Evolutionary conservation across 2,888 invertebrate genomes (phyloP), one percentile per base, ranked within the genome.

Genomic region (Ametastegia equiseti): DNA sequence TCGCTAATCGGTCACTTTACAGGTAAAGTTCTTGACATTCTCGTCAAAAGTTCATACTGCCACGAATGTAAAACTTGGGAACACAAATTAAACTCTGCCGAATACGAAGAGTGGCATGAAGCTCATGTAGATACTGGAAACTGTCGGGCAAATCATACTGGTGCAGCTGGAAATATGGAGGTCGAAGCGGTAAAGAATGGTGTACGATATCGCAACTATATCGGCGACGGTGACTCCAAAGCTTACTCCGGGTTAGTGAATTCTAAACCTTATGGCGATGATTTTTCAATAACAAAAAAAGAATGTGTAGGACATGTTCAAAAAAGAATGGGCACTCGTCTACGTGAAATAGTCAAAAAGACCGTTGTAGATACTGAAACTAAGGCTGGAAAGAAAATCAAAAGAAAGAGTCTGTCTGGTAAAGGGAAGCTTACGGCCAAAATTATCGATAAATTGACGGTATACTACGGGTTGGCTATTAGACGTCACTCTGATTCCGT

Each of bases 361-460:
- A 83, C 81, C 39, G 82, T 79, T 36, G 80, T 67, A 80, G 60
- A 81, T 79, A 80, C 77, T 50, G 79, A 60, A 67, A 67, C 65
- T 78, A 81, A 69, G 57, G 63, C 60, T 85, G 86, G 80, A 81
- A 81, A 83, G 54, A 83, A 81, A 81, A 81, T 79, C 54, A 67
- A 75, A 82, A 81, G 80, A 75, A 81, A 81, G 69, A 71, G 78
- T 79, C 81, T 81, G 27, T 81, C 81, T 65, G 83, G 84, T 57
- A 83, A 82, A 82, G 83, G 85, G 27, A 83, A 83, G 77, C 82
- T 88, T n/a, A 86, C 85, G 71, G 87, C 79, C 15, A 88, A 88
- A 65, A 81, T 82, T 19, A 83, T 83, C n/a, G 82, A 83, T 67
- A 79, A 82, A 36, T 60, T 83, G 42, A 83, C 80, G 11, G 82